Percentiles rank a stretch among this genome's conserved stretches.
Conservation (phyloP, 2,797 vertebrate species). For the Xiphophorus birchmanni region DNA sequence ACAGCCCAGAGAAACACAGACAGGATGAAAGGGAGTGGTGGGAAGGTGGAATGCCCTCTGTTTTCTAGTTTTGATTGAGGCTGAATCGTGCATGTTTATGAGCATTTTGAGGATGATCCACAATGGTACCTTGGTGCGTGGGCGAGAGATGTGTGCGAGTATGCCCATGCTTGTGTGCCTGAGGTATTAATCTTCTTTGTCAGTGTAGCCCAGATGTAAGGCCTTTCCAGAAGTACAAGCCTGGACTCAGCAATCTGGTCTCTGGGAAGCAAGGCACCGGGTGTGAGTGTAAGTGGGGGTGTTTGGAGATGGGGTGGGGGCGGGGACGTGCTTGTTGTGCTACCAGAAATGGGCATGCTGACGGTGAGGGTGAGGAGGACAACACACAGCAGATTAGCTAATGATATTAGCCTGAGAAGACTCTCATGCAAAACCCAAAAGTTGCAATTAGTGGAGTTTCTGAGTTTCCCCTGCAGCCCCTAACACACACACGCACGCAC, state of each 20-base stretch:
- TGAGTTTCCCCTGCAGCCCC: conserved; percentile 74
- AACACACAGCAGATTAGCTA: conserved; percentile 84
- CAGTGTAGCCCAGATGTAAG: conserved; percentile 97
- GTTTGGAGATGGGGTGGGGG: conserved; percentile 14
- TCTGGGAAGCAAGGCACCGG: conserved; percentile 64
- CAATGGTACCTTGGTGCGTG: conserved; percentile 55
- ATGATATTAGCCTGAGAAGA: conserved; percentile 81
- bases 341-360: conserved; percentile 51
- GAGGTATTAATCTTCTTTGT: conserved; percentile 99
- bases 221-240: conserved; percentile 94
- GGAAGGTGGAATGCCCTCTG: conserved; percentile 48
- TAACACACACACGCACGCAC: conserved; percentile 16
- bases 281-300: conserved; percentile 20
- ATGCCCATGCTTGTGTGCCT: conserved; percentile 53
- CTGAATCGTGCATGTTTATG: conserved; percentile 36
- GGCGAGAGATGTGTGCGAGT: conserved; percentile 38
- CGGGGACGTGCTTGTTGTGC: conserved; percentile 55
- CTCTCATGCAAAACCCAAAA: conserved; percentile 79
- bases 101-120: conserved; percentile 52
- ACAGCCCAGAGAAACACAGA: conserved; percentile 63
- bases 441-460: conserved; percentile 82
- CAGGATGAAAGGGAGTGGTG: conserved; percentile 48
- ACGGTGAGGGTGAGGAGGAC: conserved; percentile 76
- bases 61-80: conserved; percentile 69
- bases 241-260: conserved; percentile 94